These are phyloP conservation scores for Chymomyza amoena DNA, from an alignment of 2,888 invertebrate species.

Conservation along the genomic window DNA sequence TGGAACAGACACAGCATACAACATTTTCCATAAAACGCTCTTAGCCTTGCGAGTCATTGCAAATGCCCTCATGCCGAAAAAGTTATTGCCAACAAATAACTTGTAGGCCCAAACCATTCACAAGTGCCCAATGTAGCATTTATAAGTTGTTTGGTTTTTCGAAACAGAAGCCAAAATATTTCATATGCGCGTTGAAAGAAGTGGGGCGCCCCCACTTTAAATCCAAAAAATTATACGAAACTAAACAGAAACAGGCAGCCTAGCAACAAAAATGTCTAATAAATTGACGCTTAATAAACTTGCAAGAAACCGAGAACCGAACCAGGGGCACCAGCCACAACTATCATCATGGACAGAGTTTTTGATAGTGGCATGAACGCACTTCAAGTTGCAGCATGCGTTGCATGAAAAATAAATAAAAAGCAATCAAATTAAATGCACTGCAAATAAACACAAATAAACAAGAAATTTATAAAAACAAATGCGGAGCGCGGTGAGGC, in stretches of 20 bases:
- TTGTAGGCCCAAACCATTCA: conserved; percentile 28
- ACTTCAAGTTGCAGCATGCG: conserved; percentile 11
- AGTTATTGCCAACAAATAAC: conserved; percentile 29
- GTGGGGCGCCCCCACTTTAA: background rate
- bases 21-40: conserved; percentile 45
- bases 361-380: conserved; percentile 31
- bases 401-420: conserved; percentile 61
- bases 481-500: conserved; percentile 9
- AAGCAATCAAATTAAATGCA: conserved; percentile 73
- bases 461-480: conserved; percentile 11
- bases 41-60: conserved; percentile 54
- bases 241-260: background rate
- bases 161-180: conserved; percentile 49
- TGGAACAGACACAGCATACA: conserved; percentile 40
- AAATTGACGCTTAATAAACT: conserved; percentile 69
- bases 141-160: conserved; percentile 14
- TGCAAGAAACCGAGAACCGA: conserved; percentile 23
- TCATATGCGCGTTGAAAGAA: conserved; percentile 62
- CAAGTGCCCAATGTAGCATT: conserved; percentile 31
- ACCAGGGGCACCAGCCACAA: background rate
- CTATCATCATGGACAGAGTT: conserved; percentile 19
- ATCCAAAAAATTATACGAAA: conserved; percentile 2
- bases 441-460: conserved; percentile 40
- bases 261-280: conserved; percentile 52
- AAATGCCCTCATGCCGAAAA: conserved; percentile 27